Evolutionary conservation across 1,140 invertebrate genomes (phyloP), one percentile per base, ranked within the genome.

Genomic region (Polyergus mexicanus): DNA sequence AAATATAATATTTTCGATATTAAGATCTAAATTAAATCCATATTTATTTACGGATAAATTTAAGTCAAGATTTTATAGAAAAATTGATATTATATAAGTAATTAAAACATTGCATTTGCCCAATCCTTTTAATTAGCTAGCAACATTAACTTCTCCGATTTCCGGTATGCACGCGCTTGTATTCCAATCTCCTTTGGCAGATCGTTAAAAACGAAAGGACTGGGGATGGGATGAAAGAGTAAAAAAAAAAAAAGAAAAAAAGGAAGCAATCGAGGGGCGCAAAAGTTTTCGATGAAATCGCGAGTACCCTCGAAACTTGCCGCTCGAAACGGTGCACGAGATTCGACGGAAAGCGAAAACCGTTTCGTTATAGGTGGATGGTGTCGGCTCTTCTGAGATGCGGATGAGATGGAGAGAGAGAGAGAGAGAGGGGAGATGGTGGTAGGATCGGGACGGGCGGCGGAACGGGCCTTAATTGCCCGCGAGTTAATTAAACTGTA

Each of bases 401-500:
- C 13, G 47, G 54, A 65, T 44, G 13, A 58, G 25, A 4, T 25
- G 41, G 51, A 19, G 35, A 56, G 58, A 25, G 81, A 8, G 58
- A 0, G 32, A 58, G 75, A 19, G 51, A 7, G 41, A 8, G 38
- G 10, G 8, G 32, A 4, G 32, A 32, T n/a, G 32, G 32, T 0
- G 32, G 3, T 4, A 4, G 47, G 47, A 51, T 25, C 62, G 62
- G 76, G 56, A 76, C 22, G 35, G 25, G 47, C 68, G 65, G 54
- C 38, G 84, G 88, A 89, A 86, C 91, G 89, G 91, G 86, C 90
- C 89, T 94, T 94, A 94, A 94, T 94, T 94, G 93, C 93, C 93
- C 92, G 91, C 93, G 93, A 94, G 93, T 94, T 94, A 94, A 94
- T 94, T 94, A 94, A 94, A 94, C 93, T 94, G 94, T 94, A 94